A percentile compares a stretch with the other conserved stretches of the same genome.
These are phyloP conservation scores for Frankliniella intonsa DNA, from an alignment of 2,888 invertebrate species.

Conservation along the genomic window DNA sequence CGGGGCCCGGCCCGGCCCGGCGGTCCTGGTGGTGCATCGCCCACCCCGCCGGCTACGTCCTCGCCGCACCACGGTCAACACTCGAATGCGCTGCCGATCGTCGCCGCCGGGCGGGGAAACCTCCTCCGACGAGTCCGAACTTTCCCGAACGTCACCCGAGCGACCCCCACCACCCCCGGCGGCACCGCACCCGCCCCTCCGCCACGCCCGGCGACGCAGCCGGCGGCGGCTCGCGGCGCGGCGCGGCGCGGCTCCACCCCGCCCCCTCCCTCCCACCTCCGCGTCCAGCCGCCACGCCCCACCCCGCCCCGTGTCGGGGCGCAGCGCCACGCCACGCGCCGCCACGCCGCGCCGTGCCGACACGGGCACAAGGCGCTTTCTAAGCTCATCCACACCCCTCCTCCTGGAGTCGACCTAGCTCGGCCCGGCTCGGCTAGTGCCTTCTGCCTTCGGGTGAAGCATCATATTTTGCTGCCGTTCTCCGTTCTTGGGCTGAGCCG, in stretches of 20 bases:
- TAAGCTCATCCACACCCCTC: background rate
- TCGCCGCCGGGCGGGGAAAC: background rate
- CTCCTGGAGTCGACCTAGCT: background rate
- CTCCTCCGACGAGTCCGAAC: conserved; percentile 5
- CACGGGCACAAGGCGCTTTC: background rate
- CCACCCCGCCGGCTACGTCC: no score
- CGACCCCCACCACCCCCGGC: conserved; percentile 10
- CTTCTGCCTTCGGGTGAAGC: no score
- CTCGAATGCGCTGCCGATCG: conserved; percentile 1
- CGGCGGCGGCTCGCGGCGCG: conserved; percentile 30
- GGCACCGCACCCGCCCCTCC: conserved; percentile 31
- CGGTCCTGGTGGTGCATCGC: background rate
- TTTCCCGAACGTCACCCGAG: conserved; percentile 15
- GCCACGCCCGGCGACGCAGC: conserved; percentile 36
- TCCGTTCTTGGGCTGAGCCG: background rate
- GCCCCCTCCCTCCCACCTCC: conserved; percentile 22
- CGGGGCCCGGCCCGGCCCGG: background rate
- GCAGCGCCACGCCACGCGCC: background rate
- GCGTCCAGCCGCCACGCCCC: conserved; percentile 23
- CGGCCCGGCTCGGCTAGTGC: no score
- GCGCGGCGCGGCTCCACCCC: background rate
- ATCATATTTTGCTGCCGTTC: background rate
- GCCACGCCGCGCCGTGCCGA: background rate
- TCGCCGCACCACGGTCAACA: conserved; percentile 3
- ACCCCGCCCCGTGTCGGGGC: background rate